Evolutionary conservation across 1,140 invertebrate genomes (phyloP).

Genomic region (Megathymus violae): DNA sequence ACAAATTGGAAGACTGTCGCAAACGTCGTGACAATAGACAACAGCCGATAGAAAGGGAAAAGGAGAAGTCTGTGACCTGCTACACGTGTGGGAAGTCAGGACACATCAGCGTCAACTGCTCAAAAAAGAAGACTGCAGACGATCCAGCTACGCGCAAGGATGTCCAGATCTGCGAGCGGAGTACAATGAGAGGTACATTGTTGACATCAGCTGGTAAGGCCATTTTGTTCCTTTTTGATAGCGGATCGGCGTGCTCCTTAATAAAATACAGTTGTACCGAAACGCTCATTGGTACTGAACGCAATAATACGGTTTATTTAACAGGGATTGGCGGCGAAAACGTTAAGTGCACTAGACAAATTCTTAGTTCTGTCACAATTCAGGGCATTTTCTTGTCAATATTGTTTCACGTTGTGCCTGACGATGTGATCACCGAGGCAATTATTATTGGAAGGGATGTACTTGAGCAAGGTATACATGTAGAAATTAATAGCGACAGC

Average conservation of each 20-base stretch:
- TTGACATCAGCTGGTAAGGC: conserved; percentile 38
- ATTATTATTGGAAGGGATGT: conserved; percentile 12
- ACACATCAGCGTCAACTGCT: neutral
- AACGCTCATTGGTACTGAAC: conserved; percentile 26
- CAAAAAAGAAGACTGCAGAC: neutral
- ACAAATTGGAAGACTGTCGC: conserved; percentile 38
- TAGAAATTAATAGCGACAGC: conserved; percentile 12
- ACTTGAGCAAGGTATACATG: neutral
- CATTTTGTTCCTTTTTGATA: conserved; percentile 43
- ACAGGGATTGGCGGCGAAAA: conserved; percentile 34
- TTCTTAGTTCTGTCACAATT: conserved; percentile 28
- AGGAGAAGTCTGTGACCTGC: neutral
- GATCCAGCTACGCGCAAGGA: too few species aligned
- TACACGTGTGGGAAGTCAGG: neutral
- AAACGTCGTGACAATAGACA: conserved; percentile 25
- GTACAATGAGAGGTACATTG: conserved; percentile 24
- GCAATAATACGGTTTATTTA: conserved; percentile 27
- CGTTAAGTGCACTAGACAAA: conserved; percentile 21
- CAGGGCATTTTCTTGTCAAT: conserved; percentile 6
- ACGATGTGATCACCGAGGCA: neutral
- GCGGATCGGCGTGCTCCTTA: conserved; percentile 39
- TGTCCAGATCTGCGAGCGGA: conserved; percentile 33
- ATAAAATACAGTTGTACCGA: conserved; percentile 26
- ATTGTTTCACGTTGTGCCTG: conserved; percentile 16
- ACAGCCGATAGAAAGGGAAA: conserved; percentile 1